Percentiles rank a stretch among this genome's conserved stretches.
Evolutionary conservation across 2,113 vertebrate species (phyloP).

Genomic region (Spea bombifrons): DNA sequence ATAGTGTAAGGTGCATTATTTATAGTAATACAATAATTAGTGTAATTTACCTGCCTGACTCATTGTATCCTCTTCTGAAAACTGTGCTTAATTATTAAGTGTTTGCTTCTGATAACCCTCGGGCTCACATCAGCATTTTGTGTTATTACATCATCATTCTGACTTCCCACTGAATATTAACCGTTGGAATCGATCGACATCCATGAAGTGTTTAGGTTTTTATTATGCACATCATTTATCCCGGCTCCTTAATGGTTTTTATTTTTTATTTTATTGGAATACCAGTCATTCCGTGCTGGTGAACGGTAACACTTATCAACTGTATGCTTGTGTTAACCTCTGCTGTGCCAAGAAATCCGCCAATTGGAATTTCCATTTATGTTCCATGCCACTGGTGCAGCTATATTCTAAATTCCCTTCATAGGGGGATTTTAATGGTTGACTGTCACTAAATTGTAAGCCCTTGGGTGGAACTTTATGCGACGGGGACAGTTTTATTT

Average conservation of each 20-base stretch:
- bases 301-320: not conserved
- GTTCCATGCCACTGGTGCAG: not conserved
- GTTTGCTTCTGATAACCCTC: slow-evolving; percentile 39
- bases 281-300: not conserved
- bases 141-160: slow-evolving; percentile 24
- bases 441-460: too few relatives aligned
- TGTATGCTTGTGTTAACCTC: not conserved
- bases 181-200: slow-evolving; percentile 5
- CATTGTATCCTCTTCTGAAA: too few relatives aligned
- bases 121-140: slow-evolving; percentile 29
- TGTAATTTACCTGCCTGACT: not conserved
- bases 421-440: too few relatives aligned
- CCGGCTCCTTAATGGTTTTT: not conserved
- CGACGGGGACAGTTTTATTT: too few relatives aligned
- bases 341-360: not conserved
- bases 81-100: slow-evolving; percentile 6
- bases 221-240: slow-evolving; percentile 10
- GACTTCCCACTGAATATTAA: slow-evolving; percentile 37
- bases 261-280: not conserved
- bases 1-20: too few relatives aligned
- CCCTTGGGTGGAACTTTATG: too few relatives aligned
- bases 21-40: too few relatives aligned
- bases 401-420: not conserved
- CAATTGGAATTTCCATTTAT: too few relatives aligned
- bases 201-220: not conserved